Base-by-base conservation (phyloP, 2,888 invertebrate genomes). In the Acanthopleura granulata region DNA sequence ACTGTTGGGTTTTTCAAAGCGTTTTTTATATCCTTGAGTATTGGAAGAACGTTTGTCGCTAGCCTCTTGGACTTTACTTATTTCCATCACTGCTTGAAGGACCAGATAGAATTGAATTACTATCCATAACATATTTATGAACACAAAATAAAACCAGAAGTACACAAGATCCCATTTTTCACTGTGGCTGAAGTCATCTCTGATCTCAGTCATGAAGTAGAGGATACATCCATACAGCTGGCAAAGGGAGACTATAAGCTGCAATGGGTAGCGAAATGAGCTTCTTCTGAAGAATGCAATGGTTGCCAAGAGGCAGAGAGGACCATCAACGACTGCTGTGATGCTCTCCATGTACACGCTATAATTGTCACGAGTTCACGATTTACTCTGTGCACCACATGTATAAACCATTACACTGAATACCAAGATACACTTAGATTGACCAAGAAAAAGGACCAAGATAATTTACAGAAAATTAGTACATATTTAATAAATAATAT, bases 81-180 rank as follows among this genome's bases (percentile, higher is more conserved):
- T 77, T 25, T 83, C 77, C 12, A 57, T 25, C 6, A 76, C 74
- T 0, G 86, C 82, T 70, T 87, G 84, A 25, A 81, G 11, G 29
- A 87, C 84, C 61, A 84, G 76, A 40, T 79, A 71, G 3, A 84
- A 49, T 0, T 89, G 90, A 49, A 90, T 79, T 14, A 90, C 79
- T 49, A 90, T 88, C 90, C 90, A 90, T 14, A 89, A 72, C 0
- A 76, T 51, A 77, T 90, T 90, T 78, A 90, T 75, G 73, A 88
- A 86, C 25, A 89, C 79, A 77, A 90, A 89, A 78, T 90, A 90
- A 76, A 89, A 88, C 88, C 88, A 89, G 79, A 90, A 90, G 78
- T 89, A 86, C 16, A 87, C 77, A 0, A 86, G 87, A 73, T 87
- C 86, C 51, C 82, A 81, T 50, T 80, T 79, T 49, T 86, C 85